Evolutionary conservation across 30 jellyfish, hydroid and myxozoan genomes (phyloP).

Genomic region (Haliclystus octoradiatus): DNA sequence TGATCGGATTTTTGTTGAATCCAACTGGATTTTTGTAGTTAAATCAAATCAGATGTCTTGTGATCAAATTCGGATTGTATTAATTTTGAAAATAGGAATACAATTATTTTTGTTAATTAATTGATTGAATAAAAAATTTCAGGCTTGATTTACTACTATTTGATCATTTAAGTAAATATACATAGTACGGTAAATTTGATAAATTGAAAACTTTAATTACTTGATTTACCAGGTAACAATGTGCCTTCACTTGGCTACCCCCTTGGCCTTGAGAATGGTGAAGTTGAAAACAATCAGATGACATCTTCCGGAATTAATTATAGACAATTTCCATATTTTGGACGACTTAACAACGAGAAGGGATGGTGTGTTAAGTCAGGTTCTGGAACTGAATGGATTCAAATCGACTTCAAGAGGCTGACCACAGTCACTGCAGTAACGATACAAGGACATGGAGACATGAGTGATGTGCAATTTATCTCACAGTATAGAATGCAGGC

Average conservation of each 20-base stretch:
- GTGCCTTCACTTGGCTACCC: constrained; percentile 3
- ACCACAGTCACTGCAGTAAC: constrained; percentile 9
- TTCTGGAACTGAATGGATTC: constrained; percentile 15
- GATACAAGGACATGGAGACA: constrained; percentile 16
- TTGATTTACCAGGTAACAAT: background rate
- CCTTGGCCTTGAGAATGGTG: constrained; percentile 21
- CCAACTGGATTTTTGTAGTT: no score
- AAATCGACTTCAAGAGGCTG: constrained; percentile 5
- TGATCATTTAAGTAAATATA: background rate
- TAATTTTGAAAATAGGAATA: no score
- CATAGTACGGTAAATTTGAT: background rate
- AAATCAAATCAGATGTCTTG: no score
- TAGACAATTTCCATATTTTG: constrained; percentile 7
- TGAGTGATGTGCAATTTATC: constrained; percentile 1
- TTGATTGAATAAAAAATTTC: no score
- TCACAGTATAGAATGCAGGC: constrained; percentile 3
- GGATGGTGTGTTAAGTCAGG: constrained; percentile 20
- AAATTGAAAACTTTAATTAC: background rate
- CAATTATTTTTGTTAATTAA: no score
- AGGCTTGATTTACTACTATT: background rate
- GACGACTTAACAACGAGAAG: constrained; percentile 15
- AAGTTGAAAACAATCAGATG: constrained; percentile 6
- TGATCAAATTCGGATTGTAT: no score
- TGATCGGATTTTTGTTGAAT: no score
- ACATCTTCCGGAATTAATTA: background rate